Conservation (phyloP, 2,113 vertebrate species). For the Tinamus guttatus region DNA sequence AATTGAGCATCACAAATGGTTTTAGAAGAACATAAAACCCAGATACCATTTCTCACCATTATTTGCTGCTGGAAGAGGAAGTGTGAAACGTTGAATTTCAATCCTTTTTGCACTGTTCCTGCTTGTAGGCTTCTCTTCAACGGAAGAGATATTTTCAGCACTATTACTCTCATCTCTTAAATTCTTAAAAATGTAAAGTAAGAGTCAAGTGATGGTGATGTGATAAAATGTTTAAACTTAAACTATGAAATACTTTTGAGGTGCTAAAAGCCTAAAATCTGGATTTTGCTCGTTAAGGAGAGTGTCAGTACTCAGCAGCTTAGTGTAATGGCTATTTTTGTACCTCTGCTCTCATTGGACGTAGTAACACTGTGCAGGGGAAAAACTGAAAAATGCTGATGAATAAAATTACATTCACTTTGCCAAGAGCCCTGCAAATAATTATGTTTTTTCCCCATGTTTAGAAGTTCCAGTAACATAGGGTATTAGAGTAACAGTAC, state of each 20-base stretch:
- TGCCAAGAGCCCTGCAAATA: neutral
- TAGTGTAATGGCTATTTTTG: neutral
- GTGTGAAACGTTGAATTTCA: conserved; percentile 38
- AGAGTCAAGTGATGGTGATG: conserved; percentile 49
- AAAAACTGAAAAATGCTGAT: neutral
- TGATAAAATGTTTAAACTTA: conserved; percentile 37
- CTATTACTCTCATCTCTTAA: neutral
- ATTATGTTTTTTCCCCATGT: neutral
- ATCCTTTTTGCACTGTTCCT: neutral
- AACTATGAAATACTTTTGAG: neutral
- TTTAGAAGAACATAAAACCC: conserved; percentile 12
- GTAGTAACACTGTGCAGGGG: neutral
- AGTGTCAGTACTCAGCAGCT: neutral
- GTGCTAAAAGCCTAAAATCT: conserved; percentile 60
- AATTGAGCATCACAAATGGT: neutral
- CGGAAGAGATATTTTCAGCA: conserved; percentile 21
- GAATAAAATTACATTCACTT: neutral
- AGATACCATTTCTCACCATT: neutral
- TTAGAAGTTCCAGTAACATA: neutral
- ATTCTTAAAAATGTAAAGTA: conserved; percentile 34
- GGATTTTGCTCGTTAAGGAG: neutral
- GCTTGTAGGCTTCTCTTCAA: neutral
- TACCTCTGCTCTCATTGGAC: neutral
- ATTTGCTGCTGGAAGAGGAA: neutral
- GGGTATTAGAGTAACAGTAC: neutral